Base-by-base conservation (phyloP, 1,140 invertebrate genomes). In the Agrilus planipennis region DNA sequence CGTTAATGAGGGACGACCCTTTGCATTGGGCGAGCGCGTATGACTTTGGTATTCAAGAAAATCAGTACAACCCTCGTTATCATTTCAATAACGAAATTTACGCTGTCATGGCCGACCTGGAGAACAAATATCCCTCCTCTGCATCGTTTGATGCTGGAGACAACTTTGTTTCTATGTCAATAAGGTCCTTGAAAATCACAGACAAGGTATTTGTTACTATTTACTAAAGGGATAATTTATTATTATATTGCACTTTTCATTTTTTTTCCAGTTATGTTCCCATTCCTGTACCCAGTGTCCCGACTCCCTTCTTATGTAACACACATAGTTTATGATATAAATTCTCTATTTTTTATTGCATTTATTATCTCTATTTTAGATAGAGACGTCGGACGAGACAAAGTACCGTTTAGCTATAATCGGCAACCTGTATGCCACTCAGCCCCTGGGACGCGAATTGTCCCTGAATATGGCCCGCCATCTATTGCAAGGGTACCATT, bases 401-500 rank as follows among this genome's bases (percentile, higher is more conserved):
- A 89, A 89, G 67, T 77, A 81, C 49, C 81, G 88, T 50, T 71
- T 95, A 12, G 76, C 78, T 4, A 58, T 95, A 15, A 65, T 93
- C 10, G 89, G 89, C 21, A 87, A 86, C 17, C 55, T 94, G 19
- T 87, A 84, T 57, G 81, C 78, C 4, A 79, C 84, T 6, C 83
- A 92, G 52, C 81, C 87, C 1, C 61, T 85, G 11, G 89, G 88
- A 0, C 72, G 86, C 42, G 90, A 95, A 63, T 70, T 95, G 20
- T 59, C 85, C 0, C 54, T 92, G 1, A 77, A 89, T 58, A 69
- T 95, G 31, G 78, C 82, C 0, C 71, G 84, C 0, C 89, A 95
- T 67, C 65, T 95, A 11, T 55, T 81, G 7, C 74, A 67, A 36
- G 87, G 81, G 1, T 77, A 79, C 58, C 60, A 67, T 25, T 65